These are phyloP conservation scores for Drosophila cracens DNA, from an alignment of 2,888 invertebrate species.

Conservation along the genomic window DNA sequence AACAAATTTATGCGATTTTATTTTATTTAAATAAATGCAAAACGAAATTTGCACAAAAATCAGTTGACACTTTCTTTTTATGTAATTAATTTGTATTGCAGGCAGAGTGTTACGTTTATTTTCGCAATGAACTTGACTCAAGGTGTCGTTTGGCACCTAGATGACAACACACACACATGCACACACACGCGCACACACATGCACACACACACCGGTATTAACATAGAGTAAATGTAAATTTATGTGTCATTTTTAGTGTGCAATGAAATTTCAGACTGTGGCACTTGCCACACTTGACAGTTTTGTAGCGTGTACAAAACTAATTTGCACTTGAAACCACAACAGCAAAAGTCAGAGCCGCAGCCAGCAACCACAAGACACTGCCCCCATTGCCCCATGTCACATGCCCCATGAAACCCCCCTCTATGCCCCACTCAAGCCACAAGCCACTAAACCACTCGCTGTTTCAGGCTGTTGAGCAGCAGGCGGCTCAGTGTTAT, in stretches of 20 bases:
- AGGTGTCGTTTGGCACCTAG: constrained; percentile 20
- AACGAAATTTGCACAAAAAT: neutral
- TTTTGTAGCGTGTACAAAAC: constrained; percentile 68
- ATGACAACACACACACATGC: neutral
- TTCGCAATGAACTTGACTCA: neutral
- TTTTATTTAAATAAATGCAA: neutral
- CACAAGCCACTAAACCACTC: constrained; percentile 3
- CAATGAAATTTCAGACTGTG: constrained; percentile 57
- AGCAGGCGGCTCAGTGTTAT: constrained; percentile 39
- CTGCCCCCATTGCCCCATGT: constrained; percentile 19
- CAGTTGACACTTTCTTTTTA: neutral
- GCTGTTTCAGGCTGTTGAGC: constrained; percentile 31
- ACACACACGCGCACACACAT: neutral
- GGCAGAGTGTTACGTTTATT: neutral
- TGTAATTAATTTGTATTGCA: neutral
- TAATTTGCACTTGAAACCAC: constrained; percentile 76
- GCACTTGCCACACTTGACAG: constrained; percentile 50
- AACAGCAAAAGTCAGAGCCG: constrained; percentile 62
- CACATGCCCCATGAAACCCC: neutral
- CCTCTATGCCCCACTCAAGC: neutral
- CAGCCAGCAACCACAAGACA: constrained; percentile 49
- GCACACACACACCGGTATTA: neutral
- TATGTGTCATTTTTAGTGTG: constrained; percentile 61
- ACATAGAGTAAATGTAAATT: constrained; percentile 54
- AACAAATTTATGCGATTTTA: neutral